Evolutionary conservation across 2,113 vertebrate genomes (phyloP), one percentile per base, ranked within the genome.

Genomic region (Cololabis saira): DNA sequence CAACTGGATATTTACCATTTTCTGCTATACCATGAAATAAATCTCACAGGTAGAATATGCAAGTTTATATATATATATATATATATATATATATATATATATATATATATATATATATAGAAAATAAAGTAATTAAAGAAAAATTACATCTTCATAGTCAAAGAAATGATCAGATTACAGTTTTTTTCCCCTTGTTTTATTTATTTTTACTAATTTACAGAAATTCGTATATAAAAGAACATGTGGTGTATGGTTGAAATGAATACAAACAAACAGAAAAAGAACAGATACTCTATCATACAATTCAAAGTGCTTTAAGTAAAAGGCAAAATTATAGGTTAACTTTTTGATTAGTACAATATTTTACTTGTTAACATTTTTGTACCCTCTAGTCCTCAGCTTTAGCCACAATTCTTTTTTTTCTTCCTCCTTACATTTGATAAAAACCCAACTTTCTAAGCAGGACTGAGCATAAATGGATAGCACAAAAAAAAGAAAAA

Each of bases 301-400:
- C 87, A 91, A 94, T 92, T 94, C 93, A 96, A 97, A 97, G 95
- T 96, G 94, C 95, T 96, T 95, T 91, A 95, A 96, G 95, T 96
- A 94, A 95, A 96, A 18, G 95, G 80, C 92, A 92, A 93, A 94
- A 88, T 90, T 92, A 93, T 93, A 90, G 88, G 69, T 89, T 86
- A 88, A 72, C 59, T 52, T 87, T 57, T 67, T 65, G 79, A 89
- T 85, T 79, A 90, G 71, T 84, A 83, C 51, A 74, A 87, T 75
- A 74, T 16, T 71, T 58, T 6, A 37, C 33, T 11, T 37, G 6
- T 37, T 67, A 77, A 22, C 5, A 53, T 64, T 42, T 72, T 64
- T 81, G 67, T 77, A 77, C 68, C 77, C 74, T 69, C 30, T 10
- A 64, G 63, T 42, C 17, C 57, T 44, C 67, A 6, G 19, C 16